phyloP scores from a whole-genome alignment of 1,140 invertebrate species.

The Heliconius hewitsoni region DNA sequence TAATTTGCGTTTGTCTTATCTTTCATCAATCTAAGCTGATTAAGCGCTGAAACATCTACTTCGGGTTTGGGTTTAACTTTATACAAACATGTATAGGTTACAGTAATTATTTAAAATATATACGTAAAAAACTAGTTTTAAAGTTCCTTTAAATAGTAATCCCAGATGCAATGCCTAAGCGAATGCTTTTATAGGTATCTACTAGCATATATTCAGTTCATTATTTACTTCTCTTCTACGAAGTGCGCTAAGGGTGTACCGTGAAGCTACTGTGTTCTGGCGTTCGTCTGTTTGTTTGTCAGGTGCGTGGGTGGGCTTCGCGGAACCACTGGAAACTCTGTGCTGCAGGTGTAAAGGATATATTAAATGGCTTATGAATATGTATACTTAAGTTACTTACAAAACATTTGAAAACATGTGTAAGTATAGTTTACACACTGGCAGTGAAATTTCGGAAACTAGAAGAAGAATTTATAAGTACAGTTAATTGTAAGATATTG shows the following conservation, averaged over 20 bases:
- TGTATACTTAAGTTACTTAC: neutral
- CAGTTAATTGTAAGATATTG: too few species aligned
- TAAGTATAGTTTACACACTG: too few species aligned
- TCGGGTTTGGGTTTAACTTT: too few species aligned
- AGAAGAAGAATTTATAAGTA: too few species aligned
- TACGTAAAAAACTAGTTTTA: too few species aligned
- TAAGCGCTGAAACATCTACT: too few species aligned
- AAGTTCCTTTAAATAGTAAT: neutral
- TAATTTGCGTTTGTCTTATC: too few species aligned
- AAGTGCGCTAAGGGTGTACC: slow-evolving; percentile 29
- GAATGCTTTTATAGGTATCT: neutral
- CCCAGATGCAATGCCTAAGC: neutral
- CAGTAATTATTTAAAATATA: too few species aligned
- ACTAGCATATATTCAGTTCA: neutral
- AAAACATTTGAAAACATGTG: too few species aligned
- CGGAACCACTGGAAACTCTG: slow-evolving; percentile 43
- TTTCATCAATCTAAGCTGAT: too few species aligned
- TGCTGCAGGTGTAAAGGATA: neutral
- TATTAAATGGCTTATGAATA: neutral
- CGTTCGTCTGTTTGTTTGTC: slow-evolving; percentile 65
- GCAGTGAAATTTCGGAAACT: too few species aligned
- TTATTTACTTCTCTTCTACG: slow-evolving; percentile 36
- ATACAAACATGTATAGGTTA: too few species aligned
- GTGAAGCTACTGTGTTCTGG: slow-evolving; percentile 47
- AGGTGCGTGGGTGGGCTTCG: slow-evolving; percentile 68